Evolutionary conservation across 2,113 vertebrate species (phyloP), one percentile per base, ranked within the genome.

Genomic region (Barbus barbus): DNA sequence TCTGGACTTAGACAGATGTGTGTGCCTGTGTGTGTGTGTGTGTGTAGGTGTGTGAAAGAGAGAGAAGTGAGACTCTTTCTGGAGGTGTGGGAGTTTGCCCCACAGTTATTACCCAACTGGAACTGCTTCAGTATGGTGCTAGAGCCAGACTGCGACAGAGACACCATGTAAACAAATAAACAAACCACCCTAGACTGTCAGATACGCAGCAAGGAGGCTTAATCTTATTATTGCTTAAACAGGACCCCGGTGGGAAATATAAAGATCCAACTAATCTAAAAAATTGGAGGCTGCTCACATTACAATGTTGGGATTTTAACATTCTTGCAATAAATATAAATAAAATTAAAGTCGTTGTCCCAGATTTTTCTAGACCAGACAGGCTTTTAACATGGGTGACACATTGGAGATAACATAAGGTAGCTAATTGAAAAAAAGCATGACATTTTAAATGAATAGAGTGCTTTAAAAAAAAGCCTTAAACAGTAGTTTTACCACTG

Each of bases 51-150:
- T 26, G 61, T 31, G 61, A 44, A 46, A 28, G 9, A 46, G 18
- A 74, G 69, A 20, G n/a, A 26, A 60, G 56, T 18, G 16, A 65
- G 36, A 6, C 9, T 63, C n/a, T 33, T 61, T 51, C 46, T 65
- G 53, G 63, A 41, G 24, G 28, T 65, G 58, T 61, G 41, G 56
- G 87, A 91, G 88, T 90, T 89, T 93, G 92, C 85, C 90, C 91
- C 89, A 93, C 89, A 90, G 92, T 93, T 89, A 90, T 90, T 92
- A 92, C 90, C 90, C 93, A 93, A 90, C 90, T 92, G 92, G 90
- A 92, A 91, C 90, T 86, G 83, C 87, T 93, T 93, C 89, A 88
- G 90, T 90, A 88, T 83, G 20, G 89, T 92, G 92, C 90, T 91
- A 92, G 89, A 91, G 89, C 92, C 91, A 92, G 87, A 89, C 87